These are phyloP conservation scores for Montipora foliosa DNA, from an alignment of 64 coral and sea anemone species.

Conservation along the genomic window DNA sequence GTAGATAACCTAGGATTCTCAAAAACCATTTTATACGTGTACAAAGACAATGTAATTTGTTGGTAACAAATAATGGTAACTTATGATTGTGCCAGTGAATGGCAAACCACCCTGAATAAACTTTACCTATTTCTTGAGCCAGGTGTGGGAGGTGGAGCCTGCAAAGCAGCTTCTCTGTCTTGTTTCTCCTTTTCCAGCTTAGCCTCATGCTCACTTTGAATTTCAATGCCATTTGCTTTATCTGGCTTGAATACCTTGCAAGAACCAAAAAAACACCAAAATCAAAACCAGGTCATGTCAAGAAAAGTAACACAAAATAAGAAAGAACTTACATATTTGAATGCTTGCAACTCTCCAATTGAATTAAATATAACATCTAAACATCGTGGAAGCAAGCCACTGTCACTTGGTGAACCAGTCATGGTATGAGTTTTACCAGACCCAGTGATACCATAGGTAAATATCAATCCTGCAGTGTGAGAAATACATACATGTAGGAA, in stretches of 20 bases:
- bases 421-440: slow-evolving; percentile 99
- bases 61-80: too few species aligned
- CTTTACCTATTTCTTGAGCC: slow-evolving; percentile 56
- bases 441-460: slow-evolving; percentile 99
- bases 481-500: neutral
- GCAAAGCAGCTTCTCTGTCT: slow-evolving; percentile 78
- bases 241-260: slow-evolving; percentile 95
- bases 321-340: slow-evolving; percentile 76
- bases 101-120: neutral
- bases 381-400: slow-evolving; percentile 90
- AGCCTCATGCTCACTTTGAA: slow-evolving; percentile 90
- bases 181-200: slow-evolving; percentile 86
- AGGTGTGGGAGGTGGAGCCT: slow-evolving; percentile 48
- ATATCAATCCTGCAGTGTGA: slow-evolving; percentile 76
- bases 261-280: neutral
- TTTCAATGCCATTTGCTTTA: slow-evolving; percentile 93
- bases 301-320: neutral
- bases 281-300: neutral
- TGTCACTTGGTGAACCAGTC: slow-evolving; percentile 93
- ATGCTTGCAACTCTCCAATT: slow-evolving; percentile 87
- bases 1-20: too few species aligned
- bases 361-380: slow-evolving; percentile 98
- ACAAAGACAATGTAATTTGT: neutral
- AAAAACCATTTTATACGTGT: too few species aligned
- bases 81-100: too few species aligned